Base-by-base conservation (phyloP, 2,113 vertebrate species). In the Erinaceus europaeus region DNA sequence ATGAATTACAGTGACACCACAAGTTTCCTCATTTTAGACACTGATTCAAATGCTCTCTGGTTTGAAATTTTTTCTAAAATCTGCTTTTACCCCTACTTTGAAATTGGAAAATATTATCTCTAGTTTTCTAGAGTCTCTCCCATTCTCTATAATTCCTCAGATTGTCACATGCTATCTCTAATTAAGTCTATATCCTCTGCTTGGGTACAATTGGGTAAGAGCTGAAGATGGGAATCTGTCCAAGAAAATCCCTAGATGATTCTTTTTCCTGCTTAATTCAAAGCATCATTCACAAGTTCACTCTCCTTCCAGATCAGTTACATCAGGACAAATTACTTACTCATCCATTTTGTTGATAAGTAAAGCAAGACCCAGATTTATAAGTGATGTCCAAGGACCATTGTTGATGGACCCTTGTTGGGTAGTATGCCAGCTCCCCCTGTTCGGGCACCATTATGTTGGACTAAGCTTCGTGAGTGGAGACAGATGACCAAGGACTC, bases 211-310 rank as follows among this genome's bases (percentile, higher is more conserved):
- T 36, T 32, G 10, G 17, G 38, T 20, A 59, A 42, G 61, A 32
- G 5, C 42, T 10, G 4, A 59, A 74, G 61, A 40, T 36, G 3
- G 0, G 50, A 48, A 21, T 21, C 6, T 1, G 20, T 29, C 13
- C 36, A 27, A 46, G 25, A 27, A 9, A 10, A n/a, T n/a, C n/a
- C n/a, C n/a, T 23, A 11, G 8, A 32, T 1, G 1, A 0, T n/a
- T 29, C 72, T 44, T 68, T 36, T 4, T 36, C 67, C 34, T 27
- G 21, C 50, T 18, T 14, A 4, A 12, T 14, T 15, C 57, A 29
- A 46, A 72, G n/a, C 6, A 1, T 20, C 55, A 4, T 0, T 0
- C 48, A 17, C 7, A 20, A 23, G 25, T 14, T 61, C n/a, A 3
- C 48, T 67, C 15, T 36, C 5, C 69, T 38, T 59, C 73, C 68